Conservation (phyloP, 2,888 invertebrate species). For the Phasia obesa region DNA sequence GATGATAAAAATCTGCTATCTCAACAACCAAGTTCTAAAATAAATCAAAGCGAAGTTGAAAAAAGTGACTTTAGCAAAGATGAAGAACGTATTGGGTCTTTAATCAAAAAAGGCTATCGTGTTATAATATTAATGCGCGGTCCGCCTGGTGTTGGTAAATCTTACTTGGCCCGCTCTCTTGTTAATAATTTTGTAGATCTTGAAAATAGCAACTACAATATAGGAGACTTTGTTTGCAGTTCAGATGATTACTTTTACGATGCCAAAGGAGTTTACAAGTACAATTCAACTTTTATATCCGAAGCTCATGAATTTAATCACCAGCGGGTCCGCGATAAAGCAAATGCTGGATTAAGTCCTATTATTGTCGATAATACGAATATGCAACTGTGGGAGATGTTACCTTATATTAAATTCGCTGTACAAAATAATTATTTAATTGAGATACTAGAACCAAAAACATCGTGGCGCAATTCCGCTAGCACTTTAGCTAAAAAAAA, state of each 20-base stretch:
- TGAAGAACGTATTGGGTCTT: slow-evolving; percentile 71
- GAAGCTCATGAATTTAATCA: slow-evolving; percentile 91
- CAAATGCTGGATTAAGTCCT: slow-evolving; percentile 87
- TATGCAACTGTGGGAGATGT: slow-evolving; percentile 92
- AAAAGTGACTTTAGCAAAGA: slow-evolving; percentile 43
- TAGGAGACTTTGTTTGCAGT: slow-evolving; percentile 85
- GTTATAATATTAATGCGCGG: slow-evolving; percentile 91
- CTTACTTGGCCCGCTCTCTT: slow-evolving; percentile 84
- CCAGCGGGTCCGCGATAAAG: slow-evolving; percentile 84
- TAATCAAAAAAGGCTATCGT: slow-evolving; percentile 84
- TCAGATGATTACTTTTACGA: slow-evolving; percentile 87
- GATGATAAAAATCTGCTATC: not conserved
- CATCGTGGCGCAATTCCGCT: slow-evolving; percentile 87
- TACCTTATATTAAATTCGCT: slow-evolving; percentile 87
- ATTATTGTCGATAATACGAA: slow-evolving; percentile 96
- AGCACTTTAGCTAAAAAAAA: slow-evolving; percentile 86
- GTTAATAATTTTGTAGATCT: slow-evolving; percentile 72
- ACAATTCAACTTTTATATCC: slow-evolving; percentile 83
- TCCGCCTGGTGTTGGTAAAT: slow-evolving; percentile 92
- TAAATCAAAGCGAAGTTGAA: not conserved
- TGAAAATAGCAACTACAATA: slow-evolving; percentile 64
- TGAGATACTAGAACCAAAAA: slow-evolving; percentile 90
- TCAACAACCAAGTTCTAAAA: not conserved
- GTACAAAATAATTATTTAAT: slow-evolving; percentile 88
- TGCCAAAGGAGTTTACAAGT: slow-evolving; percentile 84